A percentile compares a stretch with the other conserved stretches of the same genome.
Evolutionary conservation across 2,888 invertebrate species (phyloP).

Genomic region (Drymonia ruficornis): DNA sequence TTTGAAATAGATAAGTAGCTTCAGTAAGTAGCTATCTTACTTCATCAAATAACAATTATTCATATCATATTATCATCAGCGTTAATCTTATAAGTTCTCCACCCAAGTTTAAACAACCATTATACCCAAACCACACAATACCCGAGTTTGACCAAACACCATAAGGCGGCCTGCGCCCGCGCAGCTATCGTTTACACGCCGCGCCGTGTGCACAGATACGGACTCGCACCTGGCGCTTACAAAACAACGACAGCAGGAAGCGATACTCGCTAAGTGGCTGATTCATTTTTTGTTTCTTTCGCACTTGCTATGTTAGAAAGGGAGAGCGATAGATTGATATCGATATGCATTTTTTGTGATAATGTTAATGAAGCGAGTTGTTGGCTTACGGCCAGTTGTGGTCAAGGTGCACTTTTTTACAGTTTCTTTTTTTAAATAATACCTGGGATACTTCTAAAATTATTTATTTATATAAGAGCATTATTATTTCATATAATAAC

Average conservation of each 20-base stretch:
- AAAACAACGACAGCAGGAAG: slow-evolving; percentile 38
- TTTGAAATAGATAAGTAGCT: no score
- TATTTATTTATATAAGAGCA: no score
- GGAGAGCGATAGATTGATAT: slow-evolving; percentile 15
- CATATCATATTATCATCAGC: no score
- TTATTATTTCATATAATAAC: no score
- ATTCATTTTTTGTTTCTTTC: slow-evolving; percentile 35
- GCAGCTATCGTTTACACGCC: slow-evolving; percentile 14
- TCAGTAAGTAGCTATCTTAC: not conserved
- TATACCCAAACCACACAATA: slow-evolving; percentile 3
- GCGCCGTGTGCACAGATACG: not conserved
- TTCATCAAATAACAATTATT: not conserved
- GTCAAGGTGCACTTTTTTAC: not conserved
- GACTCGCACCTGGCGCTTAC: slow-evolving; percentile 40
- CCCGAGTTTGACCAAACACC: slow-evolving; percentile 13
- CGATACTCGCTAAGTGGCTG: slow-evolving; percentile 30
- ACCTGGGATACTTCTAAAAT: no score
- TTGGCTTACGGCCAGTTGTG: not conserved
- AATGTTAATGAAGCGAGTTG: not conserved
- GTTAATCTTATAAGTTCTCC: no score
- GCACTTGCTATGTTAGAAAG: slow-evolving; percentile 3
- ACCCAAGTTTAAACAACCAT: not conserved
- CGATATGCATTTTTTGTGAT: slow-evolving; percentile 10
- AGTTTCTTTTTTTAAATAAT: no score
- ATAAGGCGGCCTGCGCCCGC: slow-evolving; percentile 17